Evolutionary conservation across 2,888 invertebrate genomes (phyloP), one percentile per base, ranked within the genome.

Genomic region (Rhingia rostrata): DNA sequence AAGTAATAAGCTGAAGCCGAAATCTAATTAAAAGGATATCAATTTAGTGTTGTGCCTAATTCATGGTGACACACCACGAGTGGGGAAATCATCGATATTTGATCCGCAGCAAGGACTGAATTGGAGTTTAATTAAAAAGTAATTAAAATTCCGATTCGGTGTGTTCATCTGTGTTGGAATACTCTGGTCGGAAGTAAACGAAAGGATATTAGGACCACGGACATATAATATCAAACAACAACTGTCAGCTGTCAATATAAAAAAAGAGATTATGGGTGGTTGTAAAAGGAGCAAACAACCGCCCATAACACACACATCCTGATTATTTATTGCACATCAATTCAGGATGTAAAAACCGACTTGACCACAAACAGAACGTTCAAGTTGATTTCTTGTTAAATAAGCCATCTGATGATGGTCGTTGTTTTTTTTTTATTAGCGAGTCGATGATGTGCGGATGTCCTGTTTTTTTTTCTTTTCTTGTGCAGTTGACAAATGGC

Each of bases 1-100:
- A 56, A 56, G 51, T 61, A 69, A 73, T 72, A 73, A 69, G 49
- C 51, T 33, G 39, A 58, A 67, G 61, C 45, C 22, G 61, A 82
- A 78, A 79, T 73, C 83, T 78, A 83, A 83, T 83, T 78, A 78
- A 73, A 78, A 64, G 69, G 78, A 73, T 79, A 83, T 83, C 73
- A 67, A 73, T 74, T 78, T 58, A 58, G 51, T 43, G 49, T 56
- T 49, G 9, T 37, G 14, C 58, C 47, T 74, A 74, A 83, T 73
- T 63, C 67, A 56, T 22, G 45, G 41, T 73, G 83, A 74, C 83
- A 39, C 53, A 33, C 53, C 58, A 54, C 58, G 49, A 79, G 37
- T 61, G 22, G 75, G 58, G 35, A 58, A 63, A 64, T 64, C 83
- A 78, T 79, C 64, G 56, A 78, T 67, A 78, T 53, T 69, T 53